Conservation (phyloP, 2,797 vertebrate species). For the Syncerus caffer region DNA sequence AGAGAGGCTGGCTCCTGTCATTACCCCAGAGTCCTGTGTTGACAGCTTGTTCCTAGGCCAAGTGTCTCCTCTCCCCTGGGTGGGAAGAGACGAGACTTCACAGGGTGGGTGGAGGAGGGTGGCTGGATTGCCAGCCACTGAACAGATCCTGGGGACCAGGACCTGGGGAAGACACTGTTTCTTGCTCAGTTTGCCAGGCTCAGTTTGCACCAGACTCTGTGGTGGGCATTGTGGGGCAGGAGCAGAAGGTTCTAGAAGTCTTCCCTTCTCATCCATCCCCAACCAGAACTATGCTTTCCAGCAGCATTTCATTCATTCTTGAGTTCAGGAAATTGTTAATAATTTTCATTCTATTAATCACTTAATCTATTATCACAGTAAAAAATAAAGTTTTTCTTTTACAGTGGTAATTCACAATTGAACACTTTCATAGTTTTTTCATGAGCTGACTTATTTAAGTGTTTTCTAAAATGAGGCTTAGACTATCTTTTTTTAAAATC, state of each 20-base stretch:
- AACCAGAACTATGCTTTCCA: neutral
- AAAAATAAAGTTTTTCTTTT: constrained; percentile 14
- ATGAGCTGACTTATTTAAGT: neutral
- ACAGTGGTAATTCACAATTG: neutral
- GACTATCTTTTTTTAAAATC: neutral
- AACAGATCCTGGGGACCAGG: neutral
- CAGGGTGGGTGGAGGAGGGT: neutral
- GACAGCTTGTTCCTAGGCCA: neutral
- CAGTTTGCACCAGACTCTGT: neutral
- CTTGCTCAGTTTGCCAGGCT: neutral
- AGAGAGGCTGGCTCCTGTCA: neutral
- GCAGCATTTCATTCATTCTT: neutral
- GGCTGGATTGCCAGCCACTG: neutral
- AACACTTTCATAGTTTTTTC: neutral
- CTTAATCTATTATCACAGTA: neutral
- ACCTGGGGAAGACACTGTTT: neutral
- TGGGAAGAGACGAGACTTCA: neutral
- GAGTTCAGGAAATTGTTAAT: neutral
- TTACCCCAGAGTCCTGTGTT: neutral
- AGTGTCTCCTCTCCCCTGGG: neutral
- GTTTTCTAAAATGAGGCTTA: neutral
- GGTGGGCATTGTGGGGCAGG: neutral
- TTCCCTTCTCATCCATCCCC: neutral
- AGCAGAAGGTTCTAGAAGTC: neutral
- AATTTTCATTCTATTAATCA: neutral